Percentiles rank a stretch among this genome's conserved stretches.
phyloP scores from a whole-genome alignment of 53 echinoderm and acorn worm genomes.

The Mesocentrotus franciscanus region DNA sequence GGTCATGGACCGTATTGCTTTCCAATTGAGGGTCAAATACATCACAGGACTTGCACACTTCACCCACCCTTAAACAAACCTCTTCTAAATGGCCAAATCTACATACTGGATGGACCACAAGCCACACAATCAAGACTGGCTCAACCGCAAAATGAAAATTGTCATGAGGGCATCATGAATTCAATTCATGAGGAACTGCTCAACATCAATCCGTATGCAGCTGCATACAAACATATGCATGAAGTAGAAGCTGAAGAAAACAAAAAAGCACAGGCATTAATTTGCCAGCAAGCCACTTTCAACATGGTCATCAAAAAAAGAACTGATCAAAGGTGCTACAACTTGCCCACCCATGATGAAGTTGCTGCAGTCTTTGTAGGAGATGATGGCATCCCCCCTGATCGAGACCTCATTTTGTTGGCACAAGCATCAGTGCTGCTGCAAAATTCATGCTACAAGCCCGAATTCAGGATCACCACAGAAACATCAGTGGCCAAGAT shows the following conservation, averaged over 20 bases:
- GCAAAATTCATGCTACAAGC: too few relatives aligned
- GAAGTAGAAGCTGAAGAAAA: background rate
- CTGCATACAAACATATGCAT: constrained; percentile 30
- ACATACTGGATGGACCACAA: constrained; percentile 39
- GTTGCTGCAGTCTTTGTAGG: constrained; percentile 61
- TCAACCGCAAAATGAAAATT: background rate
- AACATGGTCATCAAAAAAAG: background rate
- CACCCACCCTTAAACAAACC: constrained; percentile 31
- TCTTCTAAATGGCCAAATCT: constrained; percentile 50
- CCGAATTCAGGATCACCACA: too few relatives aligned
- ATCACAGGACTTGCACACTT: constrained; percentile 42
- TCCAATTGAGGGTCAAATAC: constrained; percentile 54
- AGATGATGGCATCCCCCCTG: constrained; percentile 22
- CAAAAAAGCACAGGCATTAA: background rate
- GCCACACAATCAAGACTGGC: background rate
- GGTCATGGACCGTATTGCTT: constrained; percentile 61
- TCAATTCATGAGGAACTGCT: background rate
- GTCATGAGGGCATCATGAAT: constrained; percentile 8
- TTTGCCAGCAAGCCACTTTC: background rate
- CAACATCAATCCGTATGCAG: constrained; percentile 38
- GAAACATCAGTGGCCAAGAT: constrained; percentile 56
- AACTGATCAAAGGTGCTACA: constrained; percentile 53
- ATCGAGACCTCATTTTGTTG: background rate
- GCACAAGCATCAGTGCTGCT: too few relatives aligned
- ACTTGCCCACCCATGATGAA: constrained; percentile 55